A percentile compares a stretch with the other conserved stretches of the same genome.
phyloP scores from a whole-genome alignment of 2,797 vertebrate genomes.

The Bryconaethiops microstoma region DNA sequence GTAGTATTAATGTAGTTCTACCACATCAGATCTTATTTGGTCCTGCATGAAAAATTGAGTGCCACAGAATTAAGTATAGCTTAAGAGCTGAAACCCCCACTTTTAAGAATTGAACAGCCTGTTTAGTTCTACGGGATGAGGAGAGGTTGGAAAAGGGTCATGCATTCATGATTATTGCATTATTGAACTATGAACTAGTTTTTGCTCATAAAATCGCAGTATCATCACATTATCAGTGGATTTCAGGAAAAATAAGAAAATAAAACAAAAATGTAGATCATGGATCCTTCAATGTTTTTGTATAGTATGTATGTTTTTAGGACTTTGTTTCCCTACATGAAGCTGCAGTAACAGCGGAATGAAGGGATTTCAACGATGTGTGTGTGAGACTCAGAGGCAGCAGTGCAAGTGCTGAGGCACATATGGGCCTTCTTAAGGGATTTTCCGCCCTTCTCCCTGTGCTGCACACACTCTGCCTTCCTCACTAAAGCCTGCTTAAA shows the following conservation, averaged over 20 bases:
- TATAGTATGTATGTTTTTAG: conserved; percentile 16
- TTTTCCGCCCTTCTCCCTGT: conserved; percentile 43
- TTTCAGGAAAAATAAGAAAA: not conserved
- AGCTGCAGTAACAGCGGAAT: conserved; percentile 42
- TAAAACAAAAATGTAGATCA: not conserved
- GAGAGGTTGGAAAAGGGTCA: too few relatives aligned
- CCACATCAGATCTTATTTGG: too few relatives aligned
- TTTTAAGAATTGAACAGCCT: too few relatives aligned
- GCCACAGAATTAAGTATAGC: too few relatives aligned
- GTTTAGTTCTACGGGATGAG: too few relatives aligned
- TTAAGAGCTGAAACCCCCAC: too few relatives aligned
- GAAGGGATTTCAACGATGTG: conserved; percentile 46
- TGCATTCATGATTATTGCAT: too few relatives aligned
- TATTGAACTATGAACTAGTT: too few relatives aligned
- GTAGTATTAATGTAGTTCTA: too few relatives aligned
- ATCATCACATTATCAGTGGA: not conserved
- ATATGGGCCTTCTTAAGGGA: conserved; percentile 54
- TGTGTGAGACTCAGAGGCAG: conserved; percentile 39
- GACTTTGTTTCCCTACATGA: conserved; percentile 24
- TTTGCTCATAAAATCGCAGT: too few relatives aligned
- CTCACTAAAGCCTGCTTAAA: conserved; percentile 75
- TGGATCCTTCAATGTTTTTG: too few relatives aligned
- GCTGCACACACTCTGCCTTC: conserved; percentile 57
- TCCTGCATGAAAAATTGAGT: too few relatives aligned
- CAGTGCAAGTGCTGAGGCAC: conserved; percentile 45